Evolutionary conservation across 2,888 invertebrate genomes (phyloP).

Genomic region (Drosophila rellima): DNA sequence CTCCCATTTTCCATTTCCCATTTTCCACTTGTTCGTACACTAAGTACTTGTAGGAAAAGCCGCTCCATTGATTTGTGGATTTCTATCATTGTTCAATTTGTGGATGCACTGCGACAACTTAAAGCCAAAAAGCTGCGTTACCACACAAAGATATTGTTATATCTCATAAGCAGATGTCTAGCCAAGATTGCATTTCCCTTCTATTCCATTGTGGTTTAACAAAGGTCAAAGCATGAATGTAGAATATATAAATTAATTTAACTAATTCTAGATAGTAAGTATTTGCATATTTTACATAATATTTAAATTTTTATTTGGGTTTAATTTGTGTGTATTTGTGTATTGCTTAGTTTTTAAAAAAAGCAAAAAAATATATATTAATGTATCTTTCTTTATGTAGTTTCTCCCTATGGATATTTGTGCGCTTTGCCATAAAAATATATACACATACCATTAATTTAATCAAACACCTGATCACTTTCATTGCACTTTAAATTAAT

Average conservation of each 20-base stretch:
- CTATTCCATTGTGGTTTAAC: background rate
- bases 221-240: conserved; percentile 2
- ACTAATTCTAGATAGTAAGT: background rate
- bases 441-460: too few species aligned
- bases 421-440: too few species aligned
- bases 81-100: conserved; percentile 66
- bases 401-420: too few species aligned
- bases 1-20: conserved; percentile 4
- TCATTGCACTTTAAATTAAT: background rate
- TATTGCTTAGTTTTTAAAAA: too few species aligned
- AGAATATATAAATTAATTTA: background rate
- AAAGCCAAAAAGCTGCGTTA: conserved; percentile 34
- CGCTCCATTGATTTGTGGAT: conserved; percentile 61
- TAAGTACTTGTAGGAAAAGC: conserved; percentile 16
- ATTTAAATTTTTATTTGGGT: too few species aligned
- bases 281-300: too few species aligned
- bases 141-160: conserved; percentile 21
- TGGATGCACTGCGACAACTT: conserved; percentile 51
- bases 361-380: too few species aligned
- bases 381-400: too few species aligned
- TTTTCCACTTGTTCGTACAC: conserved; percentile 17
- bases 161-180: conserved; percentile 54
- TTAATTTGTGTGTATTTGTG: too few species aligned
- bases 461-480: background rate
- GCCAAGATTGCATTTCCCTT: conserved; percentile 55